phyloP scores from a whole-genome alignment of 1,140 invertebrate species.

The Ceratosolen solmsi region DNA sequence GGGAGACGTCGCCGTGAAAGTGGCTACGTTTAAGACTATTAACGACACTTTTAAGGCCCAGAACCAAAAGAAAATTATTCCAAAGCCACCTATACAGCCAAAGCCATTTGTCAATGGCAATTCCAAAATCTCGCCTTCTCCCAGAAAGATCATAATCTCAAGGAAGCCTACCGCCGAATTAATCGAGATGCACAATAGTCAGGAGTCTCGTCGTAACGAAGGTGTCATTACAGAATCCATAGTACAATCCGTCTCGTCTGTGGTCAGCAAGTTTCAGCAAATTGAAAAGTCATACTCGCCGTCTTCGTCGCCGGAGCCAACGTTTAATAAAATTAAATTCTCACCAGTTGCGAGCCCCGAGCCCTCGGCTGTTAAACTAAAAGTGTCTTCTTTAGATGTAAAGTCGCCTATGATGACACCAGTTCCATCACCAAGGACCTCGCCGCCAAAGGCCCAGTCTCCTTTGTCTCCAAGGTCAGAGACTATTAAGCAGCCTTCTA shows the following conservation, averaged over 20 bases:
- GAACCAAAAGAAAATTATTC: conserved; percentile 65
- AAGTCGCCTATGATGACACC: conserved; percentile 65
- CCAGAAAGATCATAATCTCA: conserved; percentile 49
- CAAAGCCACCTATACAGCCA: conserved; percentile 71
- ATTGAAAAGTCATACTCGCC: conserved; percentile 66
- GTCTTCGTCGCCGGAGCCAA: conserved; percentile 64
- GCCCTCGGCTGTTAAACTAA: conserved; percentile 54
- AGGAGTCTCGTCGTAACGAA: conserved; percentile 61
- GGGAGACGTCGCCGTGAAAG: conserved; percentile 79
- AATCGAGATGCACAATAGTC: conserved; percentile 56
- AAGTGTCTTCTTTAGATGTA: conserved; percentile 58
- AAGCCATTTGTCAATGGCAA: conserved; percentile 61
- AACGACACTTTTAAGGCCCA: conserved; percentile 78
- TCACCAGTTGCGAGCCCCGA: conserved; percentile 68
- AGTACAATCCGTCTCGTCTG: conserved; percentile 67
- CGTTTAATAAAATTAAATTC: conserved; percentile 62
- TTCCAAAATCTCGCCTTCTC: conserved; percentile 56
- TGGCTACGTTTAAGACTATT: conserved; percentile 79
- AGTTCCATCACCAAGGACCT: conserved; percentile 56
- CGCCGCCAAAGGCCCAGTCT: conserved; percentile 59
- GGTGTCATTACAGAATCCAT: conserved; percentile 67
- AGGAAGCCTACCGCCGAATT: conserved; percentile 60
- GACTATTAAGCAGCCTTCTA: conserved; percentile 42
- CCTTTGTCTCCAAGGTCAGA: conserved; percentile 63
- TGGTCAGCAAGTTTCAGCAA: conserved; percentile 70